phyloP scores from a whole-genome alignment of 2,888 invertebrate species.

The Mayetiola destructor region DNA sequence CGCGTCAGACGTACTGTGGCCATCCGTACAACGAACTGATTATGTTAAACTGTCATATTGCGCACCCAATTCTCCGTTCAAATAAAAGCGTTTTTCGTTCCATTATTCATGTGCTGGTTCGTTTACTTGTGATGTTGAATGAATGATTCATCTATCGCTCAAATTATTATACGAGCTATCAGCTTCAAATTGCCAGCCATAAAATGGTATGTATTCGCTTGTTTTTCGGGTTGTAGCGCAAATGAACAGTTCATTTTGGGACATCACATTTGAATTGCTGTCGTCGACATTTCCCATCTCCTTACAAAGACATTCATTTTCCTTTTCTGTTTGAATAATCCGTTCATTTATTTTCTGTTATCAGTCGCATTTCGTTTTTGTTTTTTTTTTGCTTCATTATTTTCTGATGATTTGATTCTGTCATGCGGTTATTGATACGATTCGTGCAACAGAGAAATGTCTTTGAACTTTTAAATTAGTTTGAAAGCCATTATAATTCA shows the following conservation, averaged over 20 bases:
- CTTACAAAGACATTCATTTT: not conserved
- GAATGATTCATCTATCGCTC: too few species aligned
- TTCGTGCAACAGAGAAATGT: too few species aligned
- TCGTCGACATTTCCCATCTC: not conserved
- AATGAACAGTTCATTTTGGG: too few species aligned
- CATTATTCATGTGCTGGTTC: too few species aligned
- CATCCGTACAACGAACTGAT: not conserved
- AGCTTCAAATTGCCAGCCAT: too few species aligned
- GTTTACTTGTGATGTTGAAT: too few species aligned
- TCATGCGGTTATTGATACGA: not conserved
- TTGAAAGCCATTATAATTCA: too few species aligned
- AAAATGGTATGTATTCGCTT: too few species aligned
- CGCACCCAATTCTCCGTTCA: conserved; percentile 10
- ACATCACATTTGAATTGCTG: not conserved
- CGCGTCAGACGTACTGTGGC: not conserved
- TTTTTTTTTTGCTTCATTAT: not conserved
- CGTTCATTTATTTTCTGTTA: not conserved
- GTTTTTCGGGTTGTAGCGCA: too few species aligned
- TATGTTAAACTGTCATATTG: not conserved
- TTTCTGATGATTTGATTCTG: not conserved
- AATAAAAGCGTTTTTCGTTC: conserved; percentile 2
- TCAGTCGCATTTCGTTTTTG: not conserved
- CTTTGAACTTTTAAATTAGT: too few species aligned
- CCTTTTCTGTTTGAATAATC: not conserved
- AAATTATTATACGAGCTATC: too few species aligned